phyloP scores from a whole-genome alignment of 2,113 vertebrate species.

The Perca flavescens region DNA sequence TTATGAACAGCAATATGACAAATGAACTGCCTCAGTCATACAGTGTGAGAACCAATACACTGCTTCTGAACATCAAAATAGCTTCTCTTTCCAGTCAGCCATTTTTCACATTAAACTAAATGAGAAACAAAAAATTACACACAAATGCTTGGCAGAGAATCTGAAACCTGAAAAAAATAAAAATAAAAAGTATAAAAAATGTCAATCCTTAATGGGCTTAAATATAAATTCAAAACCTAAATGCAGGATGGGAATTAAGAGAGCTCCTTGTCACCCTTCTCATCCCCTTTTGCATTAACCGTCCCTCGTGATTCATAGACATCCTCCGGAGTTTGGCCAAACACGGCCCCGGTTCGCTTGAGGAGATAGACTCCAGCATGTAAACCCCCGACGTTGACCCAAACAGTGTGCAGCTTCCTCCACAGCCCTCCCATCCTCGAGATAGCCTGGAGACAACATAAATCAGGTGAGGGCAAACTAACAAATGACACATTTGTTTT shows the following conservation, averaged over 20 bases:
- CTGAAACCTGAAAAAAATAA: not conserved
- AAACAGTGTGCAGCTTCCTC: slow-evolving; percentile 91
- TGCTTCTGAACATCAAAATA: slow-evolving; percentile 5
- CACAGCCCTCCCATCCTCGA: slow-evolving; percentile 92
- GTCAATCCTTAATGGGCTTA: not conserved
- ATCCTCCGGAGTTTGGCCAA: slow-evolving; percentile 82
- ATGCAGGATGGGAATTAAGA: slow-evolving; percentile 18
- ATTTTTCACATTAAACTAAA: slow-evolving; percentile 8
- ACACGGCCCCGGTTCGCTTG: slow-evolving; percentile 84
- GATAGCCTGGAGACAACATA: slow-evolving; percentile 86
- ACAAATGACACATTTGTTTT: slow-evolving; percentile 55
- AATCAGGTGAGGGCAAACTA: slow-evolving; percentile 48
- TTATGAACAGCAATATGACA: slow-evolving; percentile 18
- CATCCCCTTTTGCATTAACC: slow-evolving; percentile 15
- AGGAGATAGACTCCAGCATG: slow-evolving; percentile 96
- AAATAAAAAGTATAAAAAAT: slow-evolving; percentile 51
- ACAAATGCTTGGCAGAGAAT: slow-evolving; percentile 39
- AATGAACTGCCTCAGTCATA: slow-evolving; percentile 13
- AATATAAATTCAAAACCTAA: not conserved
- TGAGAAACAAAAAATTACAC: slow-evolving; percentile 1
- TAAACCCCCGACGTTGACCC: slow-evolving; percentile 97
- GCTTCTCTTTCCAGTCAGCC: not conserved
- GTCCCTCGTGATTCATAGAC: slow-evolving; percentile 68
- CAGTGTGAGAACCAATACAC: slow-evolving; percentile 4
- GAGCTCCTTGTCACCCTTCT: slow-evolving; percentile 48